Evolutionary conservation across 2,797 vertebrate species (phyloP), one percentile per base, ranked within the genome.

Genomic region (Mormyrus proboscirostris): DNA sequence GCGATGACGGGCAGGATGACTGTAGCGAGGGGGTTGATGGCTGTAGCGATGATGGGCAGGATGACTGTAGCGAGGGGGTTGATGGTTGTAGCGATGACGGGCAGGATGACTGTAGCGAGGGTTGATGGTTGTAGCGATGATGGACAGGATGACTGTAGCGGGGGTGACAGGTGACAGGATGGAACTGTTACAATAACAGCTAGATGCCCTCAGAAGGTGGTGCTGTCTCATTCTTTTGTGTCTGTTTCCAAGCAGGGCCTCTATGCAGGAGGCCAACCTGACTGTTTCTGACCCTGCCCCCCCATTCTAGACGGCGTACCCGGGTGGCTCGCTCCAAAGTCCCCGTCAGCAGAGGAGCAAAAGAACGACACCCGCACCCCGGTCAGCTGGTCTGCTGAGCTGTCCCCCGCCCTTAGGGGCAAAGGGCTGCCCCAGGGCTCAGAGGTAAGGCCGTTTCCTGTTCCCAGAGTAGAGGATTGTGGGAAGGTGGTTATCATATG

Each of bases 301-400:
- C 4, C 25, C 62, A 55, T 87, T 95, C 91, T 92, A 98, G 97
- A 97, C 83, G 95, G 92, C 92, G 92, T 96, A 89, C 91, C 95
- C 89, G 96, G 94, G 90, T 96, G 96, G 96, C 94, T 94, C 10
- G 95, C 94, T 51, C 91, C 96, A 92, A 96, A 96, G 92, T 95
- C 95, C 0, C 93, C 95, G 90, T 95, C 96, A 83, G 92, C 96
- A 89, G 97, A 96, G 41, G 95, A 95, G 88, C 91, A 96, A 93
- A 97, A 95, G 92, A 97, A 96, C 0, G 95, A 95, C 92, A 94
- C 94, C n/a, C 91, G 96, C 73, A 94, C 95, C 90, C 94, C 95
- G 22, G 73, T 91, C 47, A 89, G 89, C 89, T 91, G 89, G 38
- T 88, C 92, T 9, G 19, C 82, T 65, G 93, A 96, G 82, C 95